Evolutionary conservation across 2,888 invertebrate genomes (phyloP), one percentile per base, ranked within the genome.

Genomic region (Julus scandinavius): DNA sequence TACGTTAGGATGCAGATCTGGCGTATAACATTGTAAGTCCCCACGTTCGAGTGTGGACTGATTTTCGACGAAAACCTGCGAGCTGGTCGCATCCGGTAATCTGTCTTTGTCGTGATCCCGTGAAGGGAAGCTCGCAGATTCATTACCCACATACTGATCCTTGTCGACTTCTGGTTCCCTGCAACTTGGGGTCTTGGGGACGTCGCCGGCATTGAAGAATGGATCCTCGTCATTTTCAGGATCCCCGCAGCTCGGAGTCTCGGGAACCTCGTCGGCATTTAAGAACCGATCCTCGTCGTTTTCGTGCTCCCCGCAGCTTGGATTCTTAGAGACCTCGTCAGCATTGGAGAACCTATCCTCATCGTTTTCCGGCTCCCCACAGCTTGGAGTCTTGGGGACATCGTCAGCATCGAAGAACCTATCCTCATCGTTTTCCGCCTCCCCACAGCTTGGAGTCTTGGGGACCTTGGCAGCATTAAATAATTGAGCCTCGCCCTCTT

Each of bases 301-400:
- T 29, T 17, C 85, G 29, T 29, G 29, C 29, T 29, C 63, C 1
- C 63, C 63, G 2, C 63, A 63, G 63, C 63, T 63, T 7, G 63
- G 63, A 63, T n/a, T 63, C 63, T 63, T 63, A 7, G 45, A 7
- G 45, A 45, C 5, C 45, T 45, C 7, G 45, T 45, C 45, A 45
- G 7, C 72, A 11, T 72, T 6, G 29, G 2, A 72, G n/a, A 29
- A 20, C n/a, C 7, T 17, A 63, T 63, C 63, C 20, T 63, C 63
- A 20, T 63, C 63, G 7, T 63, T 20, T 20, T 63, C 63, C 17
- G 63, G 7, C 17, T 20, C 63, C 20, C 63, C 63, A 7, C 63
- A 63, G 20, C 63, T 63, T 3, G 63, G 63, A 20, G 63, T 63
- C 63, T 63, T 63, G 20, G 87, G 87, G 20, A 86, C 20, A 17